phyloP scores from a whole-genome alignment of 2,113 vertebrate species.

The Meriones unguiculatus region DNA sequence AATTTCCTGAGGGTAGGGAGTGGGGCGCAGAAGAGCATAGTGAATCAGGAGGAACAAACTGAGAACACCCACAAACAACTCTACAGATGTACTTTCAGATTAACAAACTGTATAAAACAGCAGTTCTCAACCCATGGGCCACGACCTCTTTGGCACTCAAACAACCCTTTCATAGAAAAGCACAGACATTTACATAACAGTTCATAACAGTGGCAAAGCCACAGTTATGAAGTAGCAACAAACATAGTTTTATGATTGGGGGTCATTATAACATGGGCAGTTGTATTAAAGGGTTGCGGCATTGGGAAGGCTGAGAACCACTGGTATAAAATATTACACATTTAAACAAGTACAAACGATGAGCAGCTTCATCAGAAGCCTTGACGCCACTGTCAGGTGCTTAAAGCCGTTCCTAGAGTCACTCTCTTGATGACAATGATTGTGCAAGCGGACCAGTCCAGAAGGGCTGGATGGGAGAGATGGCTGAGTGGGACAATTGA shows the following conservation, averaged over 20 bases:
- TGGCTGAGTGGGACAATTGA: not conserved
- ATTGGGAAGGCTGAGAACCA: no score
- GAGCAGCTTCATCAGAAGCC: not conserved
- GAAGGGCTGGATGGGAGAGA: not conserved
- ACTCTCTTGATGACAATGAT: not conserved
- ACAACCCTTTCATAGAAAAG: no score
- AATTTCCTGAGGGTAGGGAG: not conserved
- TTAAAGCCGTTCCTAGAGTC: not conserved
- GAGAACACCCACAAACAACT: not conserved
- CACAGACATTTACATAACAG: no score
- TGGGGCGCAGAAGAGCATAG: not conserved
- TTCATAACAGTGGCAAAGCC: no score
- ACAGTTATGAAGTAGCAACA: no score
- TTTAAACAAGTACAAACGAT: not conserved
- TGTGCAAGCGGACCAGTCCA: not conserved
- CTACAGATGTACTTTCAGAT: not conserved
- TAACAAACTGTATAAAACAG: not conserved
- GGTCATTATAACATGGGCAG: no score
- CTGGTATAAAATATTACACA: no score
- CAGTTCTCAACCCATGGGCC: no score
- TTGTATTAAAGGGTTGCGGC: no score
- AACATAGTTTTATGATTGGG: no score
- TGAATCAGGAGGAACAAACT: not conserved
- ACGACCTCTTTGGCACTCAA: no score
- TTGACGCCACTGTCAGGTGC: not conserved